Percentiles rank a stretch among this genome's conserved stretches.
Evolutionary conservation across 2,888 invertebrate genomes (phyloP).

Genomic region (Apantesis nais): DNA sequence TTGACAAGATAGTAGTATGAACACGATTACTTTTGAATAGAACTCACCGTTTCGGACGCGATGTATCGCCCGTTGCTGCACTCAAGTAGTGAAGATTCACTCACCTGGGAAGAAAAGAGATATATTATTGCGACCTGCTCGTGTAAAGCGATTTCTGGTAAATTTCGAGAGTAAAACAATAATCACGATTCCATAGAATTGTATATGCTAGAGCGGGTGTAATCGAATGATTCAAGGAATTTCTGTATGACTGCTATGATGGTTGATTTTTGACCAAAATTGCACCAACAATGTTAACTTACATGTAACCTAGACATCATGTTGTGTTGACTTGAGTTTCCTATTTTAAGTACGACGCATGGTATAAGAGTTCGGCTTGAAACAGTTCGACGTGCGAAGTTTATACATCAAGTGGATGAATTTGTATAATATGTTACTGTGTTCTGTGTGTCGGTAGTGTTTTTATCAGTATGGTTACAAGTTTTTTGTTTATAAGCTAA

Average conservation of each 20-base stretch:
- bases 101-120: conserved; percentile 76
- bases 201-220: conserved; percentile 30
- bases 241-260: conserved; percentile 6
- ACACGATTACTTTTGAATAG: conserved; percentile 56
- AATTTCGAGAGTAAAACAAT: conserved; percentile 31
- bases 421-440: neutral
- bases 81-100: conserved; percentile 85
- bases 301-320: neutral
- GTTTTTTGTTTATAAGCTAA: too few species aligned
- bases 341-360: neutral
- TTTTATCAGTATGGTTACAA: neutral
- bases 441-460: neutral
- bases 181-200: conserved; percentile 25
- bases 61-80: conserved; percentile 85
- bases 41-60: conserved; percentile 84
- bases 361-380: neutral
- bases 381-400: neutral
- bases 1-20: conserved; percentile 36
- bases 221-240: conserved; percentile 31
- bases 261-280: neutral
- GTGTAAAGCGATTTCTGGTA: conserved; percentile 26
- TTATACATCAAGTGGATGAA: neutral
- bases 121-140: conserved; percentile 43
- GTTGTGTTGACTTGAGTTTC: too few species aligned
- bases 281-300: neutral